phyloP scores from a whole-genome alignment of 2,888 invertebrate genomes.

The Tiliacea aurago region DNA sequence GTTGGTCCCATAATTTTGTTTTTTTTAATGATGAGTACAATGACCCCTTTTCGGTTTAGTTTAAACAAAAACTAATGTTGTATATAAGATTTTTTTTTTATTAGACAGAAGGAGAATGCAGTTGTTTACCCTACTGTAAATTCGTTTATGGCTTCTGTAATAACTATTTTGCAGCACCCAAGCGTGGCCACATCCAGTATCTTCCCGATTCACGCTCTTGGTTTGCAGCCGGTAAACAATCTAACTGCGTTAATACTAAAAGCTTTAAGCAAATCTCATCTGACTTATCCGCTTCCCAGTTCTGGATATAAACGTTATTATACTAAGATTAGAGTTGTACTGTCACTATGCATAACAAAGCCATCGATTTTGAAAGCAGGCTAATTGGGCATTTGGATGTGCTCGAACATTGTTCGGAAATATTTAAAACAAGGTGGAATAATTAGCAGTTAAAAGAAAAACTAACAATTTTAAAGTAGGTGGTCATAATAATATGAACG shows the following conservation, averaged over 20 bases:
- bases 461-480: neutral
- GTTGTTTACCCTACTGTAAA: neutral
- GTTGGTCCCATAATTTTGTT: too few relatives aligned
- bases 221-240: slow-evolving; percentile 67
- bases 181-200: slow-evolving; percentile 25
- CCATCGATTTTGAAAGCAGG: neutral
- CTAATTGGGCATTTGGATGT: neutral
- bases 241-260: slow-evolving; percentile 74
- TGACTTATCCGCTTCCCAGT: slow-evolving; percentile 74
- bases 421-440: too few relatives aligned
- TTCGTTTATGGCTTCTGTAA: neutral
- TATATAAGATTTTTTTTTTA: too few relatives aligned
- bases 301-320: slow-evolving; percentile 66
- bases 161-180: neutral
- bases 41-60: too few relatives aligned
- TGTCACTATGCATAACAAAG: slow-evolving; percentile 38
- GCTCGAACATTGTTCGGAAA: too few relatives aligned
- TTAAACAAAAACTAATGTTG: too few relatives aligned
- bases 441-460: too few relatives aligned
- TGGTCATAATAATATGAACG: neutral
- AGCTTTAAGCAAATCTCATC: slow-evolving; percentile 76
- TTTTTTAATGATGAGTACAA: too few relatives aligned
- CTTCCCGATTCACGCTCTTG: slow-evolving; percentile 8
- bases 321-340: slow-evolving; percentile 55
- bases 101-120: neutral